Evolutionary conservation across 2,113 vertebrate genomes (phyloP), one percentile per base, ranked within the genome.

Genomic region (Larimichthys crocea): DNA sequence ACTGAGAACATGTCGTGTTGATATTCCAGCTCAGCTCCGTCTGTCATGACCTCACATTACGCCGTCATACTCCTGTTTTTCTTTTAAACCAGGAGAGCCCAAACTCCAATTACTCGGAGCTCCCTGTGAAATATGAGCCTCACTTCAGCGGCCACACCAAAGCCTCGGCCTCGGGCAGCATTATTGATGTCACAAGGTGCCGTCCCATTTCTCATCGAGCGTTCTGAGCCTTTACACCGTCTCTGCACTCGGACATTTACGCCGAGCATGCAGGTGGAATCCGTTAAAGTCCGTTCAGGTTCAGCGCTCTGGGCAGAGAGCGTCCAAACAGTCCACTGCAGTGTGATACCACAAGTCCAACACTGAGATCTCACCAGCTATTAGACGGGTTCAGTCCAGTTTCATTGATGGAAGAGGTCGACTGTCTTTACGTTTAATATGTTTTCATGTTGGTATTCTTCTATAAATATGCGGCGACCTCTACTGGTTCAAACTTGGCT

Each of bases 241-340:
- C 69, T 24, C 5, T 2, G 26, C 53, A 26, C 60, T 66, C 26
- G 24, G 31, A 63, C 48, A 42, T 24, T 50, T 62, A 52, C 10
- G n/a, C 72, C 50, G 29, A 53, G 75, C 75, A 4, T 3, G 24
- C 74, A 84, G 49, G 75, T 56, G 44, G 65, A 55, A 73, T 74
- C 75, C 40, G 57, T 79, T 68, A 44, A 49, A 84, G 69, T 62
- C 24, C 19, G 64, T 68, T 74, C 56, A 22, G 70, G 82, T 68
- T 74, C 69, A 74, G 40, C 0, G 20, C 35, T 61, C 3, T 4
- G 16, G 62, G 67, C 68, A 10, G 16, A 73, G 40, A 48, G 40
- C 9, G 57, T 24, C 55, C 50, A 15, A 48, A 48, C 49, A 16
- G 3, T 31, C 12, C 10, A 2, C 56, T 19, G 60, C 44, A 46